Conservation (phyloP, 2,888 invertebrate genomes). For the Melinopterus prodromus region DNA sequence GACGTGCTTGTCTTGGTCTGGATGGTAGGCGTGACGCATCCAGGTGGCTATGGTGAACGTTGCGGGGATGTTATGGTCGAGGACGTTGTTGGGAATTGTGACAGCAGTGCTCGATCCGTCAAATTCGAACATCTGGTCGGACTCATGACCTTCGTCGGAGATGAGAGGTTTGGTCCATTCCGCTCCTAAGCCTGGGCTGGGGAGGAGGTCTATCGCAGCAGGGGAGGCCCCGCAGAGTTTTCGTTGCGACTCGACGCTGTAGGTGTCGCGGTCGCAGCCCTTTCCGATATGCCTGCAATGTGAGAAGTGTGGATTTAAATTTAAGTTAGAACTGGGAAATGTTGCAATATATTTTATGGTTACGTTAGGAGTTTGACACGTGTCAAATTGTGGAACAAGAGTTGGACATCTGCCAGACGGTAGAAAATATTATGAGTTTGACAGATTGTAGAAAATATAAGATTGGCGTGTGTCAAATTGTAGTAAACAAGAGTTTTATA, state of each 20-base stretch:
- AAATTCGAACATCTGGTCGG: slow-evolving; percentile 94
- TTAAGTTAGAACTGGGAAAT: not conserved
- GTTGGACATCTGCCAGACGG: too few species aligned
- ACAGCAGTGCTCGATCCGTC: slow-evolving; percentile 91
- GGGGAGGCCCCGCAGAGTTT: slow-evolving; percentile 87
- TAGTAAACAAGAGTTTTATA: too few species aligned
- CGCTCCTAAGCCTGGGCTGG: slow-evolving; percentile 78
- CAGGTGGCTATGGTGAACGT: slow-evolving; percentile 93
- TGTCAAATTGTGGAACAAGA: too few species aligned
- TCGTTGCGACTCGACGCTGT: slow-evolving; percentile 84
- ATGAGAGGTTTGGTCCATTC: slow-evolving; percentile 85
- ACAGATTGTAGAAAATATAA: too few species aligned
- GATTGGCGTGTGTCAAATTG: too few species aligned
- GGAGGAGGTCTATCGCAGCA: slow-evolving; percentile 86
- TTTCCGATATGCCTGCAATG: slow-evolving; percentile 89
- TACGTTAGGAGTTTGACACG: not conserved
- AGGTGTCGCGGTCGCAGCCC: slow-evolving; percentile 95
- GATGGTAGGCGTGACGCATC: slow-evolving; percentile 89
- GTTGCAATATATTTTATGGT: not conserved
- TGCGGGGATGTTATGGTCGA: slow-evolving; percentile 79
- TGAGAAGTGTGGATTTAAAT: not conserved
- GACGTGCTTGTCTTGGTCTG: slow-evolving; percentile 83
- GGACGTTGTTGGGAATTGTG: slow-evolving; percentile 78
- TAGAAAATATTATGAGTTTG: too few species aligned
- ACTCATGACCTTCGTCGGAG: slow-evolving; percentile 83